Base-by-base conservation (phyloP, 2,113 vertebrate genomes). In the Pachyramphus minor region DNA sequence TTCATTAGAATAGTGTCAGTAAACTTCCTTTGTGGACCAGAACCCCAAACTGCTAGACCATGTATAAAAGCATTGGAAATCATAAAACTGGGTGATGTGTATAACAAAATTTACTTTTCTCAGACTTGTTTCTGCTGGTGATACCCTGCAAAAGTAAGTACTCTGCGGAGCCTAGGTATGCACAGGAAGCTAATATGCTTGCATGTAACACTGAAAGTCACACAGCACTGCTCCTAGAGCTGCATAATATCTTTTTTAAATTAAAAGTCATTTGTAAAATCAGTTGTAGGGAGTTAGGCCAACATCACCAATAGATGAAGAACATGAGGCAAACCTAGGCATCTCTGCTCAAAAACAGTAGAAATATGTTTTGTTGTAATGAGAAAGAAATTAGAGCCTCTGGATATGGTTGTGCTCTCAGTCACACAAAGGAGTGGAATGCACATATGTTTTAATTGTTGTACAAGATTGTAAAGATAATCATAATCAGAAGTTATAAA, bases 371-470 rank as follows among this genome's bases (percentile, higher is more conserved):
- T 71, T 80, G 5, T 68, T 76, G 27, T 72, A 68, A 41, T 11
- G 21, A 41, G 27, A 76, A 91, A 79, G 27, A 93, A 84, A 82
- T 59, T 47, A 63, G 52, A 87, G 44, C 33, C 60, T 76, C 13
- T 79, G 27, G n/a, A 3, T 30, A 41, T 56, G 56, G 68, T 83
- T 90, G 53, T 76, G 16, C 41, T 94, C 7, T 85, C 41, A 67
- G 37, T 79, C 53, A 83, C 42, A 71, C 0, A 1, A 1, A 62
- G 9, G 15, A 49, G 10, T 14, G 42, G 49, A 39, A 69, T 30
- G 12, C 13, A 73, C 28, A 50, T 88, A 27, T 50, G 20, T 89
- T 56, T 87, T 82, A 84, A 89, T 95, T 89, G 89, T 53, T 63
- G 23, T 37, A 67, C 6, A 60, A 18, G 1, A 1, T 12, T 78